Conservation (phyloP, 2,113 vertebrate species). For the Todiramphus chloris region DNA sequence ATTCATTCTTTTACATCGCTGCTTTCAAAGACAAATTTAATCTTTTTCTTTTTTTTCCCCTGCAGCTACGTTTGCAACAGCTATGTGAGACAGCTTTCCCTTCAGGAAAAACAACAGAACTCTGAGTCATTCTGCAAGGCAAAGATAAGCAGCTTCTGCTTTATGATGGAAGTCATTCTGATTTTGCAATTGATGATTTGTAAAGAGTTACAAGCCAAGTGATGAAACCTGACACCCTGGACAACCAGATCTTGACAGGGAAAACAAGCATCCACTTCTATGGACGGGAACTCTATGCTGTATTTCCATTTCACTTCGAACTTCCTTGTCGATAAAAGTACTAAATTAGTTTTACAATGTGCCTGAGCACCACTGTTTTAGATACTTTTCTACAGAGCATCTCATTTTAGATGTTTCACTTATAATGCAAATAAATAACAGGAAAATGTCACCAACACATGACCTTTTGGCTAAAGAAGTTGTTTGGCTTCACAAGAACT, state of each 20-base stretch:
- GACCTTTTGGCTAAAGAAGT: background rate
- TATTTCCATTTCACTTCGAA: background rate
- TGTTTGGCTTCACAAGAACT: background rate
- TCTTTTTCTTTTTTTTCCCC: rapidly evolving
- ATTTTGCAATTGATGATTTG: background rate
- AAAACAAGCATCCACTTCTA: background rate
- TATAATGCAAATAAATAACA: background rate
- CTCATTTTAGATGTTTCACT: background rate
- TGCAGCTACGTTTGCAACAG: background rate
- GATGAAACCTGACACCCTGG: background rate
- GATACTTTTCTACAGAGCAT: background rate
- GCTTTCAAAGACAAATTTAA: background rate
- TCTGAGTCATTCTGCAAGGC: background rate
- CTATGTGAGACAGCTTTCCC: background rate
- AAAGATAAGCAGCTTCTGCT: slow-evolving; percentile 15
- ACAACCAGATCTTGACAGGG: background rate
- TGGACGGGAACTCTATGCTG: background rate
- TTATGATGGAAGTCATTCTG: background rate
- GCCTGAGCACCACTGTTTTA: background rate
- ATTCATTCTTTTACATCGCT: background rate
- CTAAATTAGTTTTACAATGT: background rate
- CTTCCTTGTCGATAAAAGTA: background rate
- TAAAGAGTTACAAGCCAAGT: background rate
- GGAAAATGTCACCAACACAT: background rate
- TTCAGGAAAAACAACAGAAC: background rate